Percentiles rank a stretch among this genome's conserved stretches.
These are phyloP conservation scores for Timandra comae DNA, from an alignment of 2,888 invertebrate genomes.

Conservation along the genomic window DNA sequence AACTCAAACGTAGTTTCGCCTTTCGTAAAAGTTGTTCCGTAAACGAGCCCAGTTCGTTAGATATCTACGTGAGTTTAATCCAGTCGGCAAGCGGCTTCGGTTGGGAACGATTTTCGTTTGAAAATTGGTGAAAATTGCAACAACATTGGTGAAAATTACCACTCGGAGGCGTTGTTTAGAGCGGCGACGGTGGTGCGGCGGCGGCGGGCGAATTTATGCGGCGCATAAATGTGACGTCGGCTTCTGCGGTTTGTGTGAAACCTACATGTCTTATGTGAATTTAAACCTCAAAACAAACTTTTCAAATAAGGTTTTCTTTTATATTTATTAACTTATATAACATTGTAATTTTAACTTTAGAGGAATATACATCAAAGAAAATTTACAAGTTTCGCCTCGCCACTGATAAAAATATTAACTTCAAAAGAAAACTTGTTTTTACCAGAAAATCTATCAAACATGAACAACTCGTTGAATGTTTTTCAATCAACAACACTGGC, in stretches of 20 bases:
- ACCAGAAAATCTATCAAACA: conserved; percentile 11
- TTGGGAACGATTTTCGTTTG: conserved; percentile 56
- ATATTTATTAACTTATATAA: background rate
- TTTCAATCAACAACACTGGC: conserved; percentile 19
- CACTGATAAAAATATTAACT: conserved; percentile 1
- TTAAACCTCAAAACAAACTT: conserved; percentile 16
- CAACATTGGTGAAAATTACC: conserved; percentile 71
- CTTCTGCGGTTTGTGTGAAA: conserved; percentile 33
- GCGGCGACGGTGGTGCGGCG: conserved; percentile 27
- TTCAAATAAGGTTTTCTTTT: background rate
- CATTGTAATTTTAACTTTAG: background rate
- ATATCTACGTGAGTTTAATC: conserved; percentile 76
- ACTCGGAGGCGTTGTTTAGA: conserved; percentile 65
- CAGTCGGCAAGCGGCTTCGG: conserved; percentile 53
- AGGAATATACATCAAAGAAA: background rate
- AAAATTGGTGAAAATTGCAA: conserved; percentile 74
- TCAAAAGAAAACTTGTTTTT: conserved; percentile 8
- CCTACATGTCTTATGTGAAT: conserved; percentile 18
- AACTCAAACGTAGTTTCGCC: conserved; percentile 68
- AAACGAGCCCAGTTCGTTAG: conserved; percentile 73
- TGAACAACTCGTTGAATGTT: conserved; percentile 10
- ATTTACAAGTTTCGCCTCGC: too few relatives aligned
- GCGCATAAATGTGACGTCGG: conserved; percentile 48
- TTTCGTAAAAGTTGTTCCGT: conserved; percentile 70
- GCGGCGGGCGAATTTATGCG: conserved; percentile 50